Base-by-base conservation (phyloP, 2,888 invertebrate species). In the Tillus elongatus region DNA sequence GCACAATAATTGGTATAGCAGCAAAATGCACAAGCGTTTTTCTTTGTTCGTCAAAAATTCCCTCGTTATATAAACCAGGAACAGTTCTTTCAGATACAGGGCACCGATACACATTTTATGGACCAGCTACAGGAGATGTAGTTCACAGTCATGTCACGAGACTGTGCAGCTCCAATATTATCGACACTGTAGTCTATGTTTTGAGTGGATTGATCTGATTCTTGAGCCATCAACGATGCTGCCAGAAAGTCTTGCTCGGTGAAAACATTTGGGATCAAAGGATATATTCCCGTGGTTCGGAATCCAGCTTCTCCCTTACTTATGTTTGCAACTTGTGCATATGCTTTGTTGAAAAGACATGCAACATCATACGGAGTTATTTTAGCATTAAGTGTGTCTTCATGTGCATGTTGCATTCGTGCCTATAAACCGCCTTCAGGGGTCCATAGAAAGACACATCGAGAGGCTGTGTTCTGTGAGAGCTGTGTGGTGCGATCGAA, bases 251-350 rank as follows among this genome's bases (percentile, higher is more conserved):
- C 36, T 35, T 36, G 3, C 10, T 37, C 16, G 37, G 39, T 49
- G 36, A 49, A 45, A 44, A 48, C 39, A 46, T 46, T 46, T 42
- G 35, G 39, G 42, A 49, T 49, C 43, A 47, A 41, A 33, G 44
- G 44, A 30, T 39, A 37, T 19, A 44, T 41, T 33, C 33, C 33
- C 15, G 37, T 33, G 9, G 29, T 15, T 33, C 42, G 38, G 45
- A 47, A 47, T 43, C 38, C 46, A 40, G 43, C 35, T 40, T 44
- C 39, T 42, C 36, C 47, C 37, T 45, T 41, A 39, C 43, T 41
- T 37, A 45, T 37, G 26, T 36, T 36, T 27, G 35, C 40, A 24
- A 37, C 33, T 39, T 35, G 26, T 30, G 14, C 29, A 13, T 42
- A 42, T 15, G 35, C 34, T 30, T 36, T 40, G 19, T 42, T 39